Base-by-base conservation (phyloP, 2,113 vertebrate species). In the Poicephalus meyeri region DNA sequence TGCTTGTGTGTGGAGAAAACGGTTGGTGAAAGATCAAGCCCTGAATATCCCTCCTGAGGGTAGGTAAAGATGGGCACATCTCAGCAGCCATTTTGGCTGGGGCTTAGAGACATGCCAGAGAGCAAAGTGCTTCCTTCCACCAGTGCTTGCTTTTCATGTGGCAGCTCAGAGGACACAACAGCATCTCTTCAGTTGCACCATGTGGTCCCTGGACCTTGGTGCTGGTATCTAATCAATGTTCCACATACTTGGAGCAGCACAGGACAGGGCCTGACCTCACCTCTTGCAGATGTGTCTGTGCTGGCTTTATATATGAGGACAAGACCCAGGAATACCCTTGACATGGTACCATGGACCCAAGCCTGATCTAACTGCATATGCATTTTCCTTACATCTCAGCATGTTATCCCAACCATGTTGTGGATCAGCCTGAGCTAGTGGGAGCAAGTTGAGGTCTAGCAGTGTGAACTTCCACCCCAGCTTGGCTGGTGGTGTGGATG, bases 401-500 rank as follows among this genome's bases (percentile, higher is more conserved):
- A 9, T 1, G 4, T 15, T 71, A 13, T 61, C n/a, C 39, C 76
- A 72, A 31, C 15, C 3, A 1, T 49, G 64, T 0, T 69, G 24
- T 17, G 58, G 31, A 33, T 65, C 71, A 88, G 23, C 60, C 63
- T 56, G 63, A 89, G 46, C 44, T 80, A 37, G 24, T 80, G 86
- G 70, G 41, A 70, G 24, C 31, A 64, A 66, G 24, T 0, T 65
- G 86, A 80, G 21, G 16, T 65, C 39, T 88, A 42, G 47, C 49
- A 16, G 64, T 56, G 24, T 56, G 37, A 80, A 35, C 3, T 61
- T 35, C 31, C 49, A 42, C 8, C 15, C 12, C 46, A 79, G 65
- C n/a, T 42, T 74, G 52, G 69, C 69, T 78, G 69, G 35, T 31
- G n/a, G 21, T 58, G 3, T 44, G 53, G 58, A 25, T 23, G 33